Base-by-base conservation (phyloP, 2,113 vertebrate species). In the Eira barbara region DNA sequence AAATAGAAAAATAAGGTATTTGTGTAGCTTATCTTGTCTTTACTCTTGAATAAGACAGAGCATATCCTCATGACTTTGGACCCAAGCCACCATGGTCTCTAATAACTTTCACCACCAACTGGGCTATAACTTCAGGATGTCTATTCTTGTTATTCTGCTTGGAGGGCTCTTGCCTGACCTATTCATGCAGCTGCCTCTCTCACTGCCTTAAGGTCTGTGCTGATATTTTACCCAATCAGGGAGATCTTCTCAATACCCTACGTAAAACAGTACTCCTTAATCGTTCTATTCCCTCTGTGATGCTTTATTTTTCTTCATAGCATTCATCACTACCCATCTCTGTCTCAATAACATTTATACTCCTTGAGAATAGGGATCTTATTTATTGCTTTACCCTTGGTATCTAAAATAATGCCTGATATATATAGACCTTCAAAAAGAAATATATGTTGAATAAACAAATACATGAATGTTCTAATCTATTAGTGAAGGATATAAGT, bases 81-180 rank as follows among this genome's bases (percentile, higher is more conserved):
- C 8, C 3, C 31, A 39, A 3, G 4, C 17, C 10, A 39, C 11
- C 42, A n/a, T 63, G 55, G 65, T 7, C 8, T 47, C n/a, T 74
- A 6, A 7, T 47, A 7, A 7, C 1, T 57, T 85, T 23, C 67
- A 29, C 3, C 2, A 86, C 2, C 9, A 59, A 1, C 0, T 15
- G 15, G 31, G 7, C 1, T 74, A 20, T 0, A 15, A 14, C 3
- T 15, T 78, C n/a, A 21, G 23, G 34, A 20, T 13, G 2, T 34
- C 31, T 49, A 2, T n/a, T 67, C 52, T 63, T 52, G 39, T 1
- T 67, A 4, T 78, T 39, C 21, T 67, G 18, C 6, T 12, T 31
- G 15, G 3, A 49, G n/a, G 39, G 47, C 8, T 86, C 27, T 20
- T 12, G 20, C 61, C 7, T 76, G 13, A 67, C 17, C 1, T 78